Conservation (phyloP, 2,797 vertebrate species). For the Gallinago solitaria region DNA sequence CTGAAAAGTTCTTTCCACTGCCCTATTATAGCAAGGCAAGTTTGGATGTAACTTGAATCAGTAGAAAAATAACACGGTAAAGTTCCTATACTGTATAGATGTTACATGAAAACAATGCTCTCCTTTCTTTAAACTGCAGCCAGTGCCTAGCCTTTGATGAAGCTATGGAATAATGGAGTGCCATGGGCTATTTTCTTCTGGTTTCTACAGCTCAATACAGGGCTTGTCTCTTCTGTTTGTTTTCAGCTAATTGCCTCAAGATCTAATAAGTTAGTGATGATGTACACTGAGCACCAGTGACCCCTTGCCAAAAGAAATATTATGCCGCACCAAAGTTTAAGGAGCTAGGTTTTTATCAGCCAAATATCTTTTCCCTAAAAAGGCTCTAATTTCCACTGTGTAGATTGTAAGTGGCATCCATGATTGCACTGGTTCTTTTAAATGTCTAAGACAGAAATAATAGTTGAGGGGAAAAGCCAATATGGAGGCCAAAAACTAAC, state of each 20-base stretch:
- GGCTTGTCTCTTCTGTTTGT: slow-evolving; percentile 97
- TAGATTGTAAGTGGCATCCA: slow-evolving; percentile 66
- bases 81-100: slow-evolving; percentile 87
- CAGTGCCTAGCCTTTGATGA: slow-evolving; percentile 88
- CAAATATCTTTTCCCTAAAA: slow-evolving; percentile 75
- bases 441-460: neutral
- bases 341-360: slow-evolving; percentile 79
- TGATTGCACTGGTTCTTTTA: slow-evolving; percentile 11
- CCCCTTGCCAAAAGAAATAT: slow-evolving; percentile 92
- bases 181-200: slow-evolving; percentile 91
- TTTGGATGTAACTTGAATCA: slow-evolving; percentile 92
- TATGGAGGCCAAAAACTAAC: neutral
- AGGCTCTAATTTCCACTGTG: slow-evolving; percentile 80
- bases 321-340: slow-evolving; percentile 81
- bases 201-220: slow-evolving; percentile 81
- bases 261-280: slow-evolving; percentile 99
- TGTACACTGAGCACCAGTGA: slow-evolving; percentile 88
- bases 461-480: neutral
- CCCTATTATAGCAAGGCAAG: slow-evolving; percentile 79
- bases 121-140: slow-evolving; percentile 90
- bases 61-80: slow-evolving; percentile 83
- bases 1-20: slow-evolving; percentile 88
- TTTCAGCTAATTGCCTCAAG: slow-evolving; percentile 97
- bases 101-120: slow-evolving; percentile 88
- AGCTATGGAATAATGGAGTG: slow-evolving; percentile 86